Percentiles rank a stretch among this genome's conserved stretches.
phyloP scores from a whole-genome alignment of 1,140 invertebrate species.

The Drosophila suzukii region DNA sequence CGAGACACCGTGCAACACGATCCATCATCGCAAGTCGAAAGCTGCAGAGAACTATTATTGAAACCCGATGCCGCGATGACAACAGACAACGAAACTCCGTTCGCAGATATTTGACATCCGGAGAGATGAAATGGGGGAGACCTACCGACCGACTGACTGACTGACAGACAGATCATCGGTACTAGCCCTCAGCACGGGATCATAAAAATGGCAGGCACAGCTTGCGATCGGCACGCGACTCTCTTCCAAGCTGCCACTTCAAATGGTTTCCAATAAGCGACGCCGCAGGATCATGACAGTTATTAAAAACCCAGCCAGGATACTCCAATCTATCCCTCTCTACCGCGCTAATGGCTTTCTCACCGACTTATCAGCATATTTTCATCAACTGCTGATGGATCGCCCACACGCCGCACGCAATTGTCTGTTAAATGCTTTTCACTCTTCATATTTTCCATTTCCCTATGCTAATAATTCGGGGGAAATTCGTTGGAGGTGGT shows the following conservation, averaged over 20 bases:
- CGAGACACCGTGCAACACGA: conserved; percentile 67
- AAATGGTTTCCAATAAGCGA: conserved; percentile 45
- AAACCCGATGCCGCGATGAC: conserved; percentile 75
- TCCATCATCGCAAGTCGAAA: conserved; percentile 76
- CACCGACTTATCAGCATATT: conserved; percentile 67
- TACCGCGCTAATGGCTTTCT: conserved; percentile 68
- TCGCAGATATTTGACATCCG: conserved; percentile 23
- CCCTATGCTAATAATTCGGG: conserved; percentile 58
- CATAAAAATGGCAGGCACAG: conserved; percentile 49
- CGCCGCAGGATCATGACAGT: conserved; percentile 61
- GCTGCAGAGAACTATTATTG: conserved; percentile 75
- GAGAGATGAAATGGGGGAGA: conserved; percentile 11
- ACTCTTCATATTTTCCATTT: conserved; percentile 29
- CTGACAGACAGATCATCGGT: conserved; percentile 35
- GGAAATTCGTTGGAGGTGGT: conserved; percentile 20
- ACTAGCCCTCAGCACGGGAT: conserved; percentile 58
- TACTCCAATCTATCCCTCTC: background rate
- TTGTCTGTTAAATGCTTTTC: conserved; percentile 56
- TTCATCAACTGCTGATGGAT: conserved; percentile 41
- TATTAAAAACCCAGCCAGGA: conserved; percentile 60
- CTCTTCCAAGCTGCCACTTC: conserved; percentile 46
- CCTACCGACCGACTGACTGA: conserved; percentile 14
- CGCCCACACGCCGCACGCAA: conserved; percentile 56
- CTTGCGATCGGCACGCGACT: conserved; percentile 76
- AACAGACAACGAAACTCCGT: conserved; percentile 56